Base-by-base conservation (phyloP, 2,797 vertebrate species). In the Coregonus sp. region DNA sequence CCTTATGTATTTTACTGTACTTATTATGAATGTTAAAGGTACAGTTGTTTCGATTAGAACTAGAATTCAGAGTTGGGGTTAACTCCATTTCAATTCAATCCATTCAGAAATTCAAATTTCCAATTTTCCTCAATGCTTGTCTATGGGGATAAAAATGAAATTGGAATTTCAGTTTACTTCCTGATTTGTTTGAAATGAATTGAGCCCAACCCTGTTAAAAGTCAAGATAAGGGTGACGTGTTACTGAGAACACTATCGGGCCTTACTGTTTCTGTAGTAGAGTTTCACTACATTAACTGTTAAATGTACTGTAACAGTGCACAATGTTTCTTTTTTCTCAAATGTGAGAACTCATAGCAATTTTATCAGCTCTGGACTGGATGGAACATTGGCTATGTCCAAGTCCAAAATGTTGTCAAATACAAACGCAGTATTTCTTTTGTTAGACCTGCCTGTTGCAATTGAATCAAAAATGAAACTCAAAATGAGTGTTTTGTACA, bases 271-370 rank as follows among this genome's bases (percentile, higher is more conserved):
- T 59, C 54, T 75, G 54, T 50, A 73, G 54, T 12, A 50, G 69
- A 35, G 52, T 35, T 72, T 16, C 61, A 51, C 18, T 12, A 72
- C 76, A 80, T 47, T 1, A 83, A 88, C 81, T 85, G 81, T 81
- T 86, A 82, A 51, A 76, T 61, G 78, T 78, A 66, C 77, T 80
- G 82, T 54, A 75, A 68, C 77, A 25, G 75, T 67, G 69, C 68
- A 70, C 74, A 33, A 54, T 50, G 18, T 50, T 15, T 69, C 59
- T 59, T 4, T 63, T 16, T 5, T 77, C 75, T 76, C 69, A 9
- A 31, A 25, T 37, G 52, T 1, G 76, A 72, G 68, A 65, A 56
- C 51, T 16, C 70, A 50, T 20, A 37, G 25, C 79, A 33, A 51
- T 16, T 37, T 4, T 2, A 75, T 59, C 50, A 47, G 65, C 66